Evolutionary conservation across 2,888 invertebrate species (phyloP).

Genomic region (Toxonevra muliebris): DNA sequence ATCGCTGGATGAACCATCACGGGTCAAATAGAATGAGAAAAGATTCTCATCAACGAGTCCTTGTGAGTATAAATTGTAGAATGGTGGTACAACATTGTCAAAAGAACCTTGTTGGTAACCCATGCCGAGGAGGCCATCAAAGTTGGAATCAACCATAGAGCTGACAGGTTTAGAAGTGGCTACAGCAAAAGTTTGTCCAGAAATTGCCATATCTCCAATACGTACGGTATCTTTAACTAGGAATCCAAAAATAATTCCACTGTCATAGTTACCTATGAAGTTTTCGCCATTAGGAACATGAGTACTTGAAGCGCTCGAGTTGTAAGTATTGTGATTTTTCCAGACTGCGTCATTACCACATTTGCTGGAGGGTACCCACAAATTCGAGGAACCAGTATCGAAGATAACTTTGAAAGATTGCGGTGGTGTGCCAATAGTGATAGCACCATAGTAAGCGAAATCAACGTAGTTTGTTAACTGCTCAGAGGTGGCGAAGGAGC

Average conservation of each 20-base stretch:
- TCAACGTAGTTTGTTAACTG: constrained; percentile 46
- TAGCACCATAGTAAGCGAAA: constrained; percentile 60
- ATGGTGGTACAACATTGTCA: constrained; percentile 87
- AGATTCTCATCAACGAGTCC: constrained; percentile 74
- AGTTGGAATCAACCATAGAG: constrained; percentile 94
- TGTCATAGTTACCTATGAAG: constrained; percentile 93
- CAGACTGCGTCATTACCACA: constrained; percentile 94
- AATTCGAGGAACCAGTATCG: constrained; percentile 87
- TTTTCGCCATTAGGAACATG: constrained; percentile 87
- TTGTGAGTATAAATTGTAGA: constrained; percentile 90
- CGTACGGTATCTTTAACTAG: constrained; percentile 88
- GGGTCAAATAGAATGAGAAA: constrained; percentile 92
- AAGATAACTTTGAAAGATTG: constrained; percentile 94
- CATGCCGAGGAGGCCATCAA: constrained; percentile 97
- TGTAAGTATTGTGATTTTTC: constrained; percentile 94
- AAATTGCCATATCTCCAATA: constrained; percentile 73
- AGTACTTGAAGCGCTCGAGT: constrained; percentile 81
- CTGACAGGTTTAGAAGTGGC: constrained; percentile 90
- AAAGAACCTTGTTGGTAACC: constrained; percentile 86
- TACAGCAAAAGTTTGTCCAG: constrained; percentile 91
- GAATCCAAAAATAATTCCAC: constrained; percentile 94
- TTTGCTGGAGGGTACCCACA: constrained; percentile 97
- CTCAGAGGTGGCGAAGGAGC: constrained; percentile 15
- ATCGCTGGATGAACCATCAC: constrained; percentile 72
- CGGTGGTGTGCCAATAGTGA: constrained; percentile 87